A percentile compares a stretch with the other conserved stretches of the same genome.
These are phyloP conservation scores for Pipra filicauda DNA, from an alignment of 2,113 vertebrate genomes.

Conservation along the genomic window DNA sequence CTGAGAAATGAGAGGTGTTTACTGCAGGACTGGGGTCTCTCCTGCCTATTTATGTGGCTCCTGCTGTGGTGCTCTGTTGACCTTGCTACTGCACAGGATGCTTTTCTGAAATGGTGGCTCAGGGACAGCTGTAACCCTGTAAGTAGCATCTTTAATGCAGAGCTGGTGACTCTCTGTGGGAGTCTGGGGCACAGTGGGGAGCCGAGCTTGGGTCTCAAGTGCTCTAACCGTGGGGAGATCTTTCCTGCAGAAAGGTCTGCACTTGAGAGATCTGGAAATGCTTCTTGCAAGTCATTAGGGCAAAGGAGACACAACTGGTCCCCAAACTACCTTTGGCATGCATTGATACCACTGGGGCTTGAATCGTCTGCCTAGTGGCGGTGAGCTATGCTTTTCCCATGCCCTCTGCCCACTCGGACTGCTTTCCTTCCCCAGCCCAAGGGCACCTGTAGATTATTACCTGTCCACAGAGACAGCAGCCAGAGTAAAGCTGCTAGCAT, in stretches of 20 bases:
- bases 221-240: not conserved
- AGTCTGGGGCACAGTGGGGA: not conserved
- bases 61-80: not conserved
- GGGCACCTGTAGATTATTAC: conserved; percentile 23
- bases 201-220: not conserved
- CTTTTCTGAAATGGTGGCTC: not conserved
- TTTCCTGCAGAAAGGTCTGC: not conserved
- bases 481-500: conserved; percentile 89
- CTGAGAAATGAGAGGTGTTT: not conserved
- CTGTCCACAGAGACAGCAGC: conserved; percentile 87
- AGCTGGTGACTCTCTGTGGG: not conserved
- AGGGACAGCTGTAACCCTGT: not conserved
- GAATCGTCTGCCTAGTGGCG: not conserved
- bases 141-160: not conserved
- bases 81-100: not conserved
- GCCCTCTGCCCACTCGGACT: not conserved
- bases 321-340: not conserved
- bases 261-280: not conserved
- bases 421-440: not conserved
- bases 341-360: not conserved
- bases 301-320: not conserved
- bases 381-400: not conserved
- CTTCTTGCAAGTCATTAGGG: not conserved
- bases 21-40: not conserved
- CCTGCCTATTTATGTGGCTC: not conserved